These are phyloP conservation scores for Ischnus inquisitorius DNA, from an alignment of 2,888 invertebrate species.

Conservation along the genomic window DNA sequence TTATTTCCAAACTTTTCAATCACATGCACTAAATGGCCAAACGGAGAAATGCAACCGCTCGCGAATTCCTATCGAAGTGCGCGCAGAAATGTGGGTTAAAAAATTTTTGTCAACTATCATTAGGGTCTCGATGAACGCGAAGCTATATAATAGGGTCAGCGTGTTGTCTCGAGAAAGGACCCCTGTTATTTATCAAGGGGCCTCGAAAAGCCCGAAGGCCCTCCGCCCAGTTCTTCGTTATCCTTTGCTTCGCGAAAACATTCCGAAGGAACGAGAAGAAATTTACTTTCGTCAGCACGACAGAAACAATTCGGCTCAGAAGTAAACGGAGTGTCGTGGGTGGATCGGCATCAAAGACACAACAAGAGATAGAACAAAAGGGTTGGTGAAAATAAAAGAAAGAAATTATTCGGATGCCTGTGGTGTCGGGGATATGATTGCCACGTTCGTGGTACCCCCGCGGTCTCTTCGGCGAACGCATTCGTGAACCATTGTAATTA, in stretches of 20 bases:
- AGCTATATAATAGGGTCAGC: background rate
- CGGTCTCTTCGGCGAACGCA: conserved; percentile 71
- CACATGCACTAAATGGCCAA: background rate
- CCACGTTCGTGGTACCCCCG: conserved; percentile 63
- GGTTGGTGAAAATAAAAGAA: conserved; percentile 1
- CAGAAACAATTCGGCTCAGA: conserved; percentile 16
- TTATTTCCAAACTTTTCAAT: background rate
- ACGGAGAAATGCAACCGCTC: background rate
- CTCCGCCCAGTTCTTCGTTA: conserved; percentile 4
- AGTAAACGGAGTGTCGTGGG: conserved; percentile 72
- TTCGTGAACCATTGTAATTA: conserved; percentile 77
- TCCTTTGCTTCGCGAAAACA: conserved; percentile 11
- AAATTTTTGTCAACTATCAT: conserved; percentile 16
- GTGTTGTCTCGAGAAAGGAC: conserved; percentile 20
- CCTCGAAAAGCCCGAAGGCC: conserved; percentile 10
- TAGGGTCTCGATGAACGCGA: background rate
- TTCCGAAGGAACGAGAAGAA: conserved; percentile 12
- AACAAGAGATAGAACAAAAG: conserved; percentile 15
- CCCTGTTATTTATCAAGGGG: conserved; percentile 28
- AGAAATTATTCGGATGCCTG: conserved; percentile 64
- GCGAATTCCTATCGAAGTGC: background rate
- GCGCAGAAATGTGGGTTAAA: background rate
- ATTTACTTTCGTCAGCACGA: conserved; percentile 22
- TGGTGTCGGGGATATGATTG: conserved; percentile 69
- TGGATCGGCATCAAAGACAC: conserved; percentile 60